Evolutionary conservation across 2,797 vertebrate species (phyloP).

Genomic region (Danio jaintianensis): DNA sequence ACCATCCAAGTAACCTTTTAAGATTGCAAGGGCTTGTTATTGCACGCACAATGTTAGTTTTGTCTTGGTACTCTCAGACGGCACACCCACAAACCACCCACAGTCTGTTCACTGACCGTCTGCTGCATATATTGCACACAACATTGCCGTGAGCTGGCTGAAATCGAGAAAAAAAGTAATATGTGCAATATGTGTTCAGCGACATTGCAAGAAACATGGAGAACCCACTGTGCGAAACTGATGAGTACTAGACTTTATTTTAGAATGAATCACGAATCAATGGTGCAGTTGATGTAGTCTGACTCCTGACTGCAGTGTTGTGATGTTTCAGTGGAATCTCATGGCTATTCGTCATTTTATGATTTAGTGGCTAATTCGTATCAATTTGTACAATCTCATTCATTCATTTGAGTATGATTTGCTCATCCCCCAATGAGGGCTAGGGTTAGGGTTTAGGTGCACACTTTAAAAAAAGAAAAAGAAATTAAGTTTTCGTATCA

Average conservation of each 20-base stretch:
- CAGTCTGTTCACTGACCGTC: conserved; percentile 5
- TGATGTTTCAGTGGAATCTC: too few species aligned
- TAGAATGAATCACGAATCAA: background rate
- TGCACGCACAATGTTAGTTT: conserved; percentile 17
- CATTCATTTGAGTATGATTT: too few species aligned
- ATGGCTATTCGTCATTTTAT: too few species aligned
- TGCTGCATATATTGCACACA: conserved; percentile 21
- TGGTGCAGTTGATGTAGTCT: too few species aligned
- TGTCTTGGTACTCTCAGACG: conserved; percentile 11
- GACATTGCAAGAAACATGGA: background rate
- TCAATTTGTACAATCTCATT: too few species aligned
- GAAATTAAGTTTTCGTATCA: too few species aligned
- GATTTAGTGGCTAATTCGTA: too few species aligned
- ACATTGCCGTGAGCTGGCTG: background rate
- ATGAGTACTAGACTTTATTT: background rate
- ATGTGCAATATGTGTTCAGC: background rate
- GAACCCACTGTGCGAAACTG: background rate
- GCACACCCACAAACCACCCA: background rate
- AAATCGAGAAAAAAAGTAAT: background rate
- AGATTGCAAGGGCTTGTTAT: conserved; percentile 32
- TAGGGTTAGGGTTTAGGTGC: too few species aligned
- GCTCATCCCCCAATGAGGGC: too few species aligned
- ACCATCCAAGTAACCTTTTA: conserved; percentile 43
- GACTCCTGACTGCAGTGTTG: too few species aligned
- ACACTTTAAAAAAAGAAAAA: too few species aligned